Conservation (phyloP, 2,797 vertebrate genomes). For the Diglossa cyanea region DNA sequence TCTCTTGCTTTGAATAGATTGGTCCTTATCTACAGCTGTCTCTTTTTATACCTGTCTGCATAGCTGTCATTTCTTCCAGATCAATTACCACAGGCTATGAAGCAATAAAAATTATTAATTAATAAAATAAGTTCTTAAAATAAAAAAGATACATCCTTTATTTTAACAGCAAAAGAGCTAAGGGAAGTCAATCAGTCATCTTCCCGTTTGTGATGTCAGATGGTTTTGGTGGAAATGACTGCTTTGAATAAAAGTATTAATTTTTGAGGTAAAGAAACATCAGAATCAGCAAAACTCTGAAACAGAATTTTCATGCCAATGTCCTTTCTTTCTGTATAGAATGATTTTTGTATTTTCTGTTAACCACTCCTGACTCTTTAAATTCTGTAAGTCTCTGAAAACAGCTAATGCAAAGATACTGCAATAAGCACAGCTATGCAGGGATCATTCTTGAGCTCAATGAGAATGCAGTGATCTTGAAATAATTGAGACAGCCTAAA, state of each 20-base stretch:
- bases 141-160: neutral
- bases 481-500: slow-evolving; percentile 13
- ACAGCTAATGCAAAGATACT: neutral
- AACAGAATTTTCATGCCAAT: neutral
- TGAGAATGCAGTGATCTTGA: slow-evolving; percentile 2
- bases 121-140: neutral
- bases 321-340: neutral
- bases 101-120: neutral
- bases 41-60: neutral
- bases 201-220: neutral
- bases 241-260: neutral
- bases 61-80: neutral
- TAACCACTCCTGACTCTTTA: neutral
- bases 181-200: neutral
- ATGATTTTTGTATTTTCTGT: neutral
- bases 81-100: neutral
- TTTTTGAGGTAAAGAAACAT: neutral
- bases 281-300: neutral
- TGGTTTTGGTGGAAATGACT: neutral
- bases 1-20: neutral
- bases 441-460: slow-evolving; percentile 30
- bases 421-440: neutral
- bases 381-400: neutral
- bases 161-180: neutral
- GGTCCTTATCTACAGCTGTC: neutral